Evolutionary conservation across 2,888 invertebrate genomes (phyloP), one percentile per base, ranked within the genome.

Genomic region (Parnassius glacialis): DNA sequence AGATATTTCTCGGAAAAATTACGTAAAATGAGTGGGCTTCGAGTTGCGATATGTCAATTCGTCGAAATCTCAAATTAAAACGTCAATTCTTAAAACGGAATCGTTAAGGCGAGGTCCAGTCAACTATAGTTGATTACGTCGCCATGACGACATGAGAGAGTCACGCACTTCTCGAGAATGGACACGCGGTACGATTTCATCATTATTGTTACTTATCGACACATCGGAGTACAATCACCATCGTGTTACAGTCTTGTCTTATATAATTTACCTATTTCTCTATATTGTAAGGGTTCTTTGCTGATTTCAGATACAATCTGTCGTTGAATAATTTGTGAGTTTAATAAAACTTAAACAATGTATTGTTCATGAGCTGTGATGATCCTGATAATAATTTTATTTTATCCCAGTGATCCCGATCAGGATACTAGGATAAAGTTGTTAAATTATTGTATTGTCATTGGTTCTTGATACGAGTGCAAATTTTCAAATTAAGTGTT

Each of bases 181-280:
- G 54, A 60, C 25, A 48, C 43, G 56, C 57, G 16, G 52, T 55
- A 66, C 67, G 69, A 69, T 66, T 61, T 67, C 68, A 69, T 65
- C 63, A 64, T 61, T 64, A 64, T 66, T 60, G 67, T 62, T 52
- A n/a, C 16, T 56, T 55, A 55, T 51, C 60, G 34, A 44, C 13
- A 12, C 55, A 54, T 55, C 60, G 25, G 7, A 12, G 60, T 55
- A 51, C 50, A 60, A 44, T 50, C 43, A n/a, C 42, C 43, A 10
- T 42, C 45, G 42, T 16, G 42, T 5, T 25, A 25, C 3, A 25
- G 25, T 25, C 7, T 25, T 25, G 25, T 5, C 25, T 25, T 25
- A 25, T 25, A 25, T 25, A 25, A 25, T 25, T n/a, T 25, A 25
- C 25, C 5, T 25, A 25, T 25, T 3, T 25, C 25, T 16, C 16